Evolutionary conservation across 1,140 invertebrate species (phyloP).

Genomic region (Trichonephila clavipes): DNA sequence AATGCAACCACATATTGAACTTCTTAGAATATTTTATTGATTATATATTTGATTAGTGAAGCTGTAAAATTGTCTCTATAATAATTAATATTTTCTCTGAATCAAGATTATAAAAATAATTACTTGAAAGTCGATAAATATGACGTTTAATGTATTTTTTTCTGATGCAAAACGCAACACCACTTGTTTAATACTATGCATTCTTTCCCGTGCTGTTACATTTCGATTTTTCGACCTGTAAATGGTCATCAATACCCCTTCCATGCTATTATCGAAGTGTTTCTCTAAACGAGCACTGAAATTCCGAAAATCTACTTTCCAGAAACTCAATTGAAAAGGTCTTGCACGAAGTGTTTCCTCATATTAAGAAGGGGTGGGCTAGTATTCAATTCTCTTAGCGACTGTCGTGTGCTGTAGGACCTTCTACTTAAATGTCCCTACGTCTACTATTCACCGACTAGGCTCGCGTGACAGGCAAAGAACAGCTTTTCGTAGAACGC

Average conservation of each 20-base stretch:
- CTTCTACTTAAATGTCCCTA: slow-evolving; percentile 69
- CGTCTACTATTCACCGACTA: slow-evolving; percentile 55
- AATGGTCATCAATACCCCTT: slow-evolving; percentile 4
- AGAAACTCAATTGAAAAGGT: slow-evolving; percentile 44
- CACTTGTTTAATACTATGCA: background rate
- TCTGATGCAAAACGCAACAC: background rate
- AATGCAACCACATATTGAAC: too few species aligned
- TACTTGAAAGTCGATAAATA: too few species aligned
- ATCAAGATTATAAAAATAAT: too few species aligned
- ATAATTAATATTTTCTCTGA: too few species aligned
- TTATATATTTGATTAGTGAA: too few species aligned
- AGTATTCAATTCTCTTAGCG: slow-evolving; percentile 53
- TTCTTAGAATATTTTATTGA: too few species aligned
- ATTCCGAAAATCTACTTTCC: slow-evolving; percentile 47
- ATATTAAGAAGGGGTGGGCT: slow-evolving; percentile 62
- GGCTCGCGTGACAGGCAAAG: slow-evolving; percentile 55
- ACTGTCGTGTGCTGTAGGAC: slow-evolving; percentile 52
- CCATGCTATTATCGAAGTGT: slow-evolving; percentile 20
- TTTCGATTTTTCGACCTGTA: background rate
- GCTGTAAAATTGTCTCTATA: too few species aligned
- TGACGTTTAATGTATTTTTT: too few species aligned
- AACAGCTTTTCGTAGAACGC: slow-evolving; percentile 63
- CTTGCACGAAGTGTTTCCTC: slow-evolving; percentile 5
- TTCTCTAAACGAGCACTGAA: slow-evolving; percentile 12
- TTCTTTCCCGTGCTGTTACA: background rate